Evolutionary conservation across 2,113 vertebrate species (phyloP).

Genomic region (Mastomys coucha): DNA sequence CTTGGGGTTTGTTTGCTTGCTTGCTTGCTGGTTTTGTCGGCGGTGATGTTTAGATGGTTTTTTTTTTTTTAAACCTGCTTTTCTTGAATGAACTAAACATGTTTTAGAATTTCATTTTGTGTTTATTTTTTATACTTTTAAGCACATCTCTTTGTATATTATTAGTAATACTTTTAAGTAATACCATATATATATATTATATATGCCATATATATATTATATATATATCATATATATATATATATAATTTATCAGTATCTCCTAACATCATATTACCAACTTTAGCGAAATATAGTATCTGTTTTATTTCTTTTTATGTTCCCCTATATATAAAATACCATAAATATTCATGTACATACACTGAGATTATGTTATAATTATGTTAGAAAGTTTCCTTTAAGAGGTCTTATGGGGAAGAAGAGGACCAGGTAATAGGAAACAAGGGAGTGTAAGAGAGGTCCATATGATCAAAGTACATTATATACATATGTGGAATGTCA

Average conservation of each 20-base stretch:
- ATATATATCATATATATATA: background rate
- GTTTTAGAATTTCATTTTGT: background rate
- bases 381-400: slow-evolving; percentile 34
- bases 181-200: background rate
- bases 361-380: background rate
- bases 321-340: background rate
- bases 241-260: slow-evolving; percentile 13
- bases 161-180: slow-evolving; percentile 33
- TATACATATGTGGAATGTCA: background rate
- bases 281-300: slow-evolving; percentile 9
- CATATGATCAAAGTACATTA: background rate
- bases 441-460: background rate
- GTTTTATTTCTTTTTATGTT: slow-evolving; percentile 29
- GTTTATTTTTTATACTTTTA: slow-evolving; percentile 35
- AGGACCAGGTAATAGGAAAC: background rate
- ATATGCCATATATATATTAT: background rate
- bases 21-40: background rate
- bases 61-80: slow-evolving; percentile 2
- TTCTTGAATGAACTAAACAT: slow-evolving; percentile 1
- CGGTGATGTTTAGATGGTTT: background rate
- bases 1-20: slow-evolving; percentile 3
- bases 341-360: slow-evolving; percentile 18
- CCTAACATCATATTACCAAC: slow-evolving; percentile 19
- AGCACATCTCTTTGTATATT: slow-evolving; percentile 12
- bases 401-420: background rate